phyloP scores from a whole-genome alignment of 2,797 vertebrate genomes.

The Rallus crepitans region DNA sequence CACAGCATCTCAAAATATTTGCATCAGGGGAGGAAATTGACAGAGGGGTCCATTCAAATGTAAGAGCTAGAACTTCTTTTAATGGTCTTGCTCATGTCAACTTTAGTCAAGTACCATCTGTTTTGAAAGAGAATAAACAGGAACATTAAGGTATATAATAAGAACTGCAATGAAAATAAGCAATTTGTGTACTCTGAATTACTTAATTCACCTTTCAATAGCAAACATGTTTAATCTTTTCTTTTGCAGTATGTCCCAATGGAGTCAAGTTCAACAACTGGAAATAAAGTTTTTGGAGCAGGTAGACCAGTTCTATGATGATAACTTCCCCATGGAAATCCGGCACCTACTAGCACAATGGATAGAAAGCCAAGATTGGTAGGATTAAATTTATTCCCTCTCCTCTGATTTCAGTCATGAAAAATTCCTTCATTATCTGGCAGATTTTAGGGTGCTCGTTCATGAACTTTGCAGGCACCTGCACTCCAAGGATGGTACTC shows the following conservation, averaged over 20 bases:
- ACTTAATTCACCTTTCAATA: neutral
- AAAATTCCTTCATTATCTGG: neutral
- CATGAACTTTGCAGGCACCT: neutral
- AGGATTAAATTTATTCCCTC: conserved; percentile 50
- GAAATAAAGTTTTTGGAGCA: conserved; percentile 94
- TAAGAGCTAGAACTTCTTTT: neutral
- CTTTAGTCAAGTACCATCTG: neutral
- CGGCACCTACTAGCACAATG: conserved; percentile 92
- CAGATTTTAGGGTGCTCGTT: neutral
- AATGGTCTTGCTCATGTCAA: neutral
- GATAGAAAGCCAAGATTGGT: conserved; percentile 98
- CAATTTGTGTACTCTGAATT: neutral
- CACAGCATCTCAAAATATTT: neutral
- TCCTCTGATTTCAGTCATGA: neutral
- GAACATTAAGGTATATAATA: neutral
- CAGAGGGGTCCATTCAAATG: neutral
- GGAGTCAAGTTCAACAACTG: conserved; percentile 96
- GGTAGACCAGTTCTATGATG: conserved; percentile 95
- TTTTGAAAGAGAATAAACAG: neutral
- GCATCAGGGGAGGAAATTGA: neutral
- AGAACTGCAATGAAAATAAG: neutral
- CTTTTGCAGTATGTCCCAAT: conserved; percentile 91
- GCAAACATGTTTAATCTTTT: neutral
- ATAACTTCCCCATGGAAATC: conserved; percentile 98
- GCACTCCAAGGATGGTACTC: neutral